Base-by-base conservation (phyloP, 2,113 vertebrate species). In the Cololabis saira region DNA sequence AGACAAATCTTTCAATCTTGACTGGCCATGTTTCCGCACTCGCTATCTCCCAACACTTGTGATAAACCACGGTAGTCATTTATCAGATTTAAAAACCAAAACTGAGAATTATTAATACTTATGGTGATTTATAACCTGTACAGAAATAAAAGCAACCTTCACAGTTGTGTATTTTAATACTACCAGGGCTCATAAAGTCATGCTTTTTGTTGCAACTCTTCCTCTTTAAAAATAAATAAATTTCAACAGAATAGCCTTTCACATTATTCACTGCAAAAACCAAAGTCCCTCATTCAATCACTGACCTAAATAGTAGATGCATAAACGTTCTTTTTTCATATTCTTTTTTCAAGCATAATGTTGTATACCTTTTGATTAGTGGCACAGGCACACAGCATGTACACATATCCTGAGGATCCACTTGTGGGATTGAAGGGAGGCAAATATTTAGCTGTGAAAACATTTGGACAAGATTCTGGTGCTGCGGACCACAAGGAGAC, bases 101-200 rank as follows among this genome's bases (percentile, higher is more conserved):
- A 27, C 24, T 27, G 4, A 12, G 15, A 19, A 21, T 22, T 24
- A 37, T 33, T 45, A 33, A 43, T 10, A 30, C 19, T 47, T 47
- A 2, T 11, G 19, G 7, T 40, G 19, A 9, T 40, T 42, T 27
- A 48, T 19, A 44, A 21, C 22, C 12, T 62, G 12, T 71, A 61
- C 47, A 74, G 57, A 71, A 71, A 56, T 73, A 63, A 72, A 69
- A 65, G 16, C 2, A 43, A 54, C 5, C 30, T 65, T 78, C 53
- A 54, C 61, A 54, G 44, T 9, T 47, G 18, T 0, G 17, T 16
- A 41, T 27, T 55, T 27, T 37, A 37, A 37, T 37, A 37, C 33
- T 37, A 3, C 10, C 33, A 37, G 42, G 56, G 57, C 8, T 66
- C 15, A n/a, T n/a, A 44, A 24, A 24, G 19, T 14, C 19, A 18